Evolutionary conservation across 2,113 vertebrate species (phyloP).

Genomic region (Hemiscyllium ocellatum): DNA sequence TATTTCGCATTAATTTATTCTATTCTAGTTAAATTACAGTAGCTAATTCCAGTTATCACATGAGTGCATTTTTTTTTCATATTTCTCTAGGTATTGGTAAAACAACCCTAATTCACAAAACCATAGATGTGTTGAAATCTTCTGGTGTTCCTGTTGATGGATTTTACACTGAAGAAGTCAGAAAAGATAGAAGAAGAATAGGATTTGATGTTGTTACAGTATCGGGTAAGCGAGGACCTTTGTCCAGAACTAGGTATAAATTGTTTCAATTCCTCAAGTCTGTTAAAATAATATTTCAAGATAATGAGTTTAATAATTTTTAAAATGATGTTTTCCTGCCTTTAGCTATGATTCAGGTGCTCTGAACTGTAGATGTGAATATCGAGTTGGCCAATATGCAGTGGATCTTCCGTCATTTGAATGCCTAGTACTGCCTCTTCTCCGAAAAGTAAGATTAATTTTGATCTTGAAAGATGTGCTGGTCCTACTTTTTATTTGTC

Average conservation of each 20-base stretch:
- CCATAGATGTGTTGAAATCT: constrained; percentile 63
- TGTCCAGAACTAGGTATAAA: constrained; percentile 80
- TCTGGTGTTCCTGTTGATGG: constrained; percentile 65
- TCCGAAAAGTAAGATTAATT: constrained; percentile 65
- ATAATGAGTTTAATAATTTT: background rate
- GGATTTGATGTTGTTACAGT: constrained; percentile 93
- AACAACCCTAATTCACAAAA: constrained; percentile 86
- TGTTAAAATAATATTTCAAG: background rate
- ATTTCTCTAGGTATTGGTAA: constrained; percentile 80
- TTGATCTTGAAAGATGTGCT: constrained; percentile 16
- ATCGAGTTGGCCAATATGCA: constrained; percentile 77
- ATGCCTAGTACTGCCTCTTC: constrained; percentile 72
- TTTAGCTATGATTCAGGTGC: constrained; percentile 51
- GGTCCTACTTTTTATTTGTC: background rate
- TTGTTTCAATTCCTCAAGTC: constrained; percentile 14
- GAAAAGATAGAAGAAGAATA: constrained; percentile 71
- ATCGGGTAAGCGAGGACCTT: constrained; percentile 67
- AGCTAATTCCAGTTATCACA: background rate
- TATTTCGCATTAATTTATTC: background rate
- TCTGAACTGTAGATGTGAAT: constrained; percentile 52
- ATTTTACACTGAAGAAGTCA: constrained; percentile 95
- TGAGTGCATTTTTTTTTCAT: constrained; percentile 29
- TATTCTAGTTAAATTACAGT: background rate
- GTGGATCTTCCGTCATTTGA: constrained; percentile 83
- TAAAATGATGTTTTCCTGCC: constrained; percentile 17